Percentiles rank a stretch among this genome's conserved stretches.
phyloP scores from a whole-genome alignment of 2,888 invertebrate genomes.

The Boloria selene region DNA sequence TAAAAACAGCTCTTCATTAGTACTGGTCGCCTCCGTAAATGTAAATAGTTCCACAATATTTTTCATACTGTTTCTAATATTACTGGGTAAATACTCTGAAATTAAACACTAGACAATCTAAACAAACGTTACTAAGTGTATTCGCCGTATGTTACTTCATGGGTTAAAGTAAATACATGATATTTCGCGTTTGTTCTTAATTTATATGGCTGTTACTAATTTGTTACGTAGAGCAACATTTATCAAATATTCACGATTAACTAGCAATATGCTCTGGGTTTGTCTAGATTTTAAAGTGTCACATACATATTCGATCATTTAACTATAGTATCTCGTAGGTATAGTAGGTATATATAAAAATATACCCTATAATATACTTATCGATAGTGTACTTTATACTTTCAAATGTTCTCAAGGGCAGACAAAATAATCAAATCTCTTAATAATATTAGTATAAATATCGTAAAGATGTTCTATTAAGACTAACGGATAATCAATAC shows the following conservation, averaged over 20 bases:
- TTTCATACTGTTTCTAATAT: conserved; percentile 33
- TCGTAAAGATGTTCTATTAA: too few species aligned
- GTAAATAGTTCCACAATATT: conserved; percentile 22
- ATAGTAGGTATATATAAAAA: too few species aligned
- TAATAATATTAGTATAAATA: too few species aligned
- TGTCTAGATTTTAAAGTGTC: too few species aligned
- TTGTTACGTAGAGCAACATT: not conserved
- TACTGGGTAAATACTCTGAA: conserved; percentile 47
- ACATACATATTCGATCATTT: too few species aligned
- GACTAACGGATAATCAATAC: too few species aligned
- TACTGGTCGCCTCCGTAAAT: conserved; percentile 19
- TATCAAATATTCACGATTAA: not conserved
- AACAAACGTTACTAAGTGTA: conserved; percentile 57
- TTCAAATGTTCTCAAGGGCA: too few species aligned
- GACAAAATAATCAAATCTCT: too few species aligned
- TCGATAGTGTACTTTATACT: too few species aligned
- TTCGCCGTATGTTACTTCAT: conserved; percentile 42
- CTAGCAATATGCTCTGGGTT: too few species aligned
- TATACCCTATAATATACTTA: too few species aligned
- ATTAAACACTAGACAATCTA: conserved; percentile 53
- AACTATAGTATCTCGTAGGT: too few species aligned
- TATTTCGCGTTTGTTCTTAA: conserved; percentile 22
- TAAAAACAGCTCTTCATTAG: conserved; percentile 19
- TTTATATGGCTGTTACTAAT: conserved; percentile 15
- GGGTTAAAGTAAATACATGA: conserved; percentile 25